Conservation (phyloP, 1,140 invertebrate species). For the Artemia franciscana region DNA sequence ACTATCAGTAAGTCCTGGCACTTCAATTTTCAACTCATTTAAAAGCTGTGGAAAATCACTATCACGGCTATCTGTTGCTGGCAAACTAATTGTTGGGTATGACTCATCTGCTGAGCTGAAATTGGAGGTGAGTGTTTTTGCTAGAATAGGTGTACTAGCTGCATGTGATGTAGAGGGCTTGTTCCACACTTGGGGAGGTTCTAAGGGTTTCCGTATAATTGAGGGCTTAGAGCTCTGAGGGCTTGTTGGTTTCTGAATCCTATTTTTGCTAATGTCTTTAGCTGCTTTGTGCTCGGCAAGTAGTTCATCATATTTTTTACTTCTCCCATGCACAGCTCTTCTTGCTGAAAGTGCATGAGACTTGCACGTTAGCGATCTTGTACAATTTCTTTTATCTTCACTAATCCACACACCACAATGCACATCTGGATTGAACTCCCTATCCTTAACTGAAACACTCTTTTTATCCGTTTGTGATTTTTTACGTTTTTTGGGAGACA, state of each 20-base stretch:
- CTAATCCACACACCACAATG: slow-evolving; percentile 47
- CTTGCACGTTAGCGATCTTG: slow-evolving; percentile 57
- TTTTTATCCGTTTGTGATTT: slow-evolving; percentile 15
- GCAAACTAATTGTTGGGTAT: neutral
- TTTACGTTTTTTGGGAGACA: slow-evolving; percentile 14
- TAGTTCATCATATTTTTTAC: slow-evolving; percentile 51
- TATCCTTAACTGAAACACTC: slow-evolving; percentile 31
- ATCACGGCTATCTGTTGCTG: neutral
- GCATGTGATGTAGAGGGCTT: neutral
- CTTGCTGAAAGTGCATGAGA: slow-evolving; percentile 44
- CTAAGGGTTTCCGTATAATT: neutral
- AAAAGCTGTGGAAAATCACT: neutral
- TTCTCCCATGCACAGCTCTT: slow-evolving; percentile 40
- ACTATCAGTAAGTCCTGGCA: neutral
- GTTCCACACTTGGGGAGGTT: neutral
- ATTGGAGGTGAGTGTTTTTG: neutral
- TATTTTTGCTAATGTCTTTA: slow-evolving; percentile 26
- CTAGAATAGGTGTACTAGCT: neutral
- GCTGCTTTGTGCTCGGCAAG: slow-evolving; percentile 46
- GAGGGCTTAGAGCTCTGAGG: neutral
- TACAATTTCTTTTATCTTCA: slow-evolving; percentile 42
- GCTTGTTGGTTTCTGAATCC: neutral
- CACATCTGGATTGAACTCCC: slow-evolving; percentile 52
- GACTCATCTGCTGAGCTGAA: neutral
- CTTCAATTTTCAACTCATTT: neutral